Evolutionary conservation across 2,888 invertebrate species (phyloP).

Genomic region (Noctua janthina): DNA sequence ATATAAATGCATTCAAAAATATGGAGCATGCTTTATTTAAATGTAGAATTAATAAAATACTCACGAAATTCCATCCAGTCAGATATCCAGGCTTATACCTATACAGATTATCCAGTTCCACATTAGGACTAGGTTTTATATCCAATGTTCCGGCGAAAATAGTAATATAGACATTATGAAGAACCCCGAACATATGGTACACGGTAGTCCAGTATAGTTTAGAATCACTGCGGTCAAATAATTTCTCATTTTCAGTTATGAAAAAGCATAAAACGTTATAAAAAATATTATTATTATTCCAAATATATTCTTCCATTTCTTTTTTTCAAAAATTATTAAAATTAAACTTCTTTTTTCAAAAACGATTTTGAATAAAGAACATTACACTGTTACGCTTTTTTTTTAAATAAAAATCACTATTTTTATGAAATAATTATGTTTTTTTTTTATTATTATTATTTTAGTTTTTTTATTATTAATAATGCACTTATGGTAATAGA

Average conservation of each 20-base stretch:
- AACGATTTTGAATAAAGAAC: conserved; percentile 17
- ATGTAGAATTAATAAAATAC: conserved; percentile 64
- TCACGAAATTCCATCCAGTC: conserved; percentile 87
- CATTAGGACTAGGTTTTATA: conserved; percentile 62
- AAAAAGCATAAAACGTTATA: conserved; percentile 84
- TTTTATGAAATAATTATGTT: conserved; percentile 12
- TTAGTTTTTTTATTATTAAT: conserved; percentile 3
- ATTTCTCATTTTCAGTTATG: conserved; percentile 85
- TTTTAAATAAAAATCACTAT: conserved; percentile 12
- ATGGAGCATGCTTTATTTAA: not conserved
- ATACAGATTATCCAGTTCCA: conserved; percentile 75
- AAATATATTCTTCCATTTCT: conserved; percentile 78
- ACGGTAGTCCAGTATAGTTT: conserved; percentile 84
- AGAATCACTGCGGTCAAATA: conserved; percentile 82
- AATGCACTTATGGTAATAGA: conserved; percentile 36
- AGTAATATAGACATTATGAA: conserved; percentile 76
- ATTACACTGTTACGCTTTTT: conserved; percentile 20
- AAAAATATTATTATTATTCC: conserved; percentile 82
- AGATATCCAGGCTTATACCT: conserved; percentile 75
- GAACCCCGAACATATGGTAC: conserved; percentile 74
- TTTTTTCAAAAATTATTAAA: not conserved
- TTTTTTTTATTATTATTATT: not conserved
- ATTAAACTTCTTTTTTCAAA: not conserved
- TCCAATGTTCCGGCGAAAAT: conserved; percentile 71
- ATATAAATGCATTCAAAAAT: not conserved